Conservation (phyloP, 1,140 invertebrate genomes). For the Pseudomyrmex concolor region DNA sequence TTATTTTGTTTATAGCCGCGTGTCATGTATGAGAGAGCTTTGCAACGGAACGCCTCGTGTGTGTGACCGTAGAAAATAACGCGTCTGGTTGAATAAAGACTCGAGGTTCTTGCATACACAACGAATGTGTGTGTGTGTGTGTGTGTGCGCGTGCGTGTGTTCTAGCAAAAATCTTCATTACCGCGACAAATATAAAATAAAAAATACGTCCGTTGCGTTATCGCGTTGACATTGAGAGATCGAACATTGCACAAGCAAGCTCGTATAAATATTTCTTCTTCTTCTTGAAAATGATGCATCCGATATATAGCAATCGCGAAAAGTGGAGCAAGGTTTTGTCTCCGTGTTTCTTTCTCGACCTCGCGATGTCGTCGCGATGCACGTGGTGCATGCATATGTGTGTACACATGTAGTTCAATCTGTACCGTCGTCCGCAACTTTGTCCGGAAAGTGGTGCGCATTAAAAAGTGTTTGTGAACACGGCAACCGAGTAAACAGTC, state of each 20-base stretch:
- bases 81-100: background rate
- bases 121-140: background rate
- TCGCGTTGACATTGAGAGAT: too few relatives aligned
- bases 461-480: slow-evolving; percentile 76
- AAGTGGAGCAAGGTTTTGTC: background rate
- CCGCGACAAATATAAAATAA: too few relatives aligned
- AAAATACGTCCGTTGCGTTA: too few relatives aligned
- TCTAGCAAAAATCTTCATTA: too few relatives aligned
- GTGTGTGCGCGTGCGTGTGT: background rate
- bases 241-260: too few relatives aligned
- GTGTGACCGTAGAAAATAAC: slow-evolving; percentile 27
- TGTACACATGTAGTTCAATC: slow-evolving; percentile 20
- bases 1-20: slow-evolving; percentile 34
- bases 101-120: background rate
- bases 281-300: too few relatives aligned
- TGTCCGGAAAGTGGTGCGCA: slow-evolving; percentile 65
- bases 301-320: too few relatives aligned
- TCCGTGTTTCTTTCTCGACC: background rate
- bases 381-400: too few relatives aligned
- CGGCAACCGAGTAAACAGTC: slow-evolving; percentile 73
- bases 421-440: slow-evolving; percentile 45
- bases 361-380: slow-evolving; percentile 10
- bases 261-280: too few relatives aligned
- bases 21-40: slow-evolving; percentile 16
- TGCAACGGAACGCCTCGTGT: slow-evolving; percentile 1